These are phyloP conservation scores for Drosophila sulfurigaster DNA, from an alignment of 1,140 invertebrate species.

Conservation along the genomic window DNA sequence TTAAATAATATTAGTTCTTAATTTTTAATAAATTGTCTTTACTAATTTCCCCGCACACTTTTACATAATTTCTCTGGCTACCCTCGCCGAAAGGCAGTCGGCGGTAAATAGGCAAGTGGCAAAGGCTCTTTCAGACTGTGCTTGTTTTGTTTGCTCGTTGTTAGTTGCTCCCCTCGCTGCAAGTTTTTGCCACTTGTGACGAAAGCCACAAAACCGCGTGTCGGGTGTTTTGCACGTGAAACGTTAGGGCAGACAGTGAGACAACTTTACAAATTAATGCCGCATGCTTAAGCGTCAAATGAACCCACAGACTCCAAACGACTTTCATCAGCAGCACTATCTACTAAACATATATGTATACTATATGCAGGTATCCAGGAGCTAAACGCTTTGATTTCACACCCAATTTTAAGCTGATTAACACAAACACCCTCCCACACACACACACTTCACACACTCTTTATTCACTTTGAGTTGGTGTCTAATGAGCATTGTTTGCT, in stretches of 20 bases:
- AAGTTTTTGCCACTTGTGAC: conserved; percentile 4
- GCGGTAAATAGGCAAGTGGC: conserved; percentile 11
- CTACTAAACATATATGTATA: neutral
- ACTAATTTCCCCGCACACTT: neutral
- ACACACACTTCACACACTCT: too few relatives aligned
- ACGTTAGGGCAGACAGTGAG: neutral
- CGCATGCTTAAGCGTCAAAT: conserved; percentile 56
- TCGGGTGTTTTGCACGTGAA: conserved; percentile 41
- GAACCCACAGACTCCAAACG: conserved; percentile 34
- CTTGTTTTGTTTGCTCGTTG: conserved; percentile 9
- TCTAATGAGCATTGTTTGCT: conserved; percentile 60
- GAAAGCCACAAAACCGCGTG: conserved; percentile 60
- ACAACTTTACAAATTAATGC: conserved; percentile 62
- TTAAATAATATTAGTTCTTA: too few relatives aligned
- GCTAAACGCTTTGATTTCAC: conserved; percentile 60
- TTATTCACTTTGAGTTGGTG: conserved; percentile 49
- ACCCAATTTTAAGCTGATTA: conserved; percentile 69
- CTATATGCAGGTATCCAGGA: conserved; percentile 37
- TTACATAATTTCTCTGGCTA: neutral
- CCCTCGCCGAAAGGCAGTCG: conserved; percentile 15
- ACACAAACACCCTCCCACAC: conserved; percentile 7
- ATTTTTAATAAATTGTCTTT: too few relatives aligned
- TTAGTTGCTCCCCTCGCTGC: neutral
- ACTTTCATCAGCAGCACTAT: conserved; percentile 13
- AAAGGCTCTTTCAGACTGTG: conserved; percentile 41